phyloP scores from a whole-genome alignment of 2,113 vertebrate species.

The Erinaceus europaeus region DNA sequence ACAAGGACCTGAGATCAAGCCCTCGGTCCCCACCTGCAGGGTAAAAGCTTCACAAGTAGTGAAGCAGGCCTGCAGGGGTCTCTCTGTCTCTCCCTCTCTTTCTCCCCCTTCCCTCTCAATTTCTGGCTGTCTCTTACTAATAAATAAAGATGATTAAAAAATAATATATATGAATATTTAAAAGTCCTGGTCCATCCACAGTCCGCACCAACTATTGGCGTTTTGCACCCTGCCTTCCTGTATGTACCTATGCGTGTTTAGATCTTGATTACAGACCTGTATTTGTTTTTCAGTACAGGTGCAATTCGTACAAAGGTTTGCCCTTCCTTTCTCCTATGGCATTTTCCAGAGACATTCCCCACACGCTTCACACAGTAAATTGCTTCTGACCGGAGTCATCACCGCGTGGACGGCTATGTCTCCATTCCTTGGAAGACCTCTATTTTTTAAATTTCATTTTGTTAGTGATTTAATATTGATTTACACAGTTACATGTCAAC shows the following conservation, averaged over 20 bases:
- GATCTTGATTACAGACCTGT: slow-evolving; percentile 21
- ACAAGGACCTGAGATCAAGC: too few species aligned
- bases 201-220: slow-evolving; percentile 41
- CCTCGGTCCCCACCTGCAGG: too few species aligned
- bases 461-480: too few species aligned
- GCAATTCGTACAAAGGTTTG: not conserved
- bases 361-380: not conserved
- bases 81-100: too few species aligned
- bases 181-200: not conserved
- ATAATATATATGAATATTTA: too few species aligned
- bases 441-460: too few species aligned
- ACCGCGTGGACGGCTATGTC: not conserved
- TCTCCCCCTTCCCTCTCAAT: too few species aligned
- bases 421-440: not conserved
- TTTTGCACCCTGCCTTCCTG: slow-evolving; percentile 48
- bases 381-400: not conserved
- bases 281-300: slow-evolving; percentile 3
- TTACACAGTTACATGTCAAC: too few species aligned
- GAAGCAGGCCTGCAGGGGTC: too few species aligned
- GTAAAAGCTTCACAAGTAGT: too few species aligned
- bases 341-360: not conserved
- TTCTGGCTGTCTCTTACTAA: too few species aligned
- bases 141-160: too few species aligned
- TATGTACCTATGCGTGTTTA: not conserved
- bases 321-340: slow-evolving; percentile 8